Base-by-base conservation (phyloP, 2,797 vertebrate species). In the Harpagifer antarcticus region DNA sequence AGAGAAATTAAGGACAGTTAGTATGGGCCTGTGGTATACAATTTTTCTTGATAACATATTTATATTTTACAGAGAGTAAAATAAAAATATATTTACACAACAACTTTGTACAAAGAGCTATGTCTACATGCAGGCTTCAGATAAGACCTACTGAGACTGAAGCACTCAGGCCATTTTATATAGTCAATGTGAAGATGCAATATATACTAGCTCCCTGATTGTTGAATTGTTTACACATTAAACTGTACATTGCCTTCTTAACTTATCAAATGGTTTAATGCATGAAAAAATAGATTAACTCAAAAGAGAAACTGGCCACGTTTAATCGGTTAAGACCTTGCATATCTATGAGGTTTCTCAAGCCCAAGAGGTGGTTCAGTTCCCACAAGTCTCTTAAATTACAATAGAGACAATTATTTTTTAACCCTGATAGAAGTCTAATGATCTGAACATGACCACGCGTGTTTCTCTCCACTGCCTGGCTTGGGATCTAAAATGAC, bases 1-100 rank as follows among this genome's bases (percentile, higher is more conserved):
- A 99, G 97, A 99, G 98, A 99, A 99, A 99, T 99, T 99, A 99
- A 99, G 98, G 97, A 99, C 97, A 99, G 98, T 99, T 99, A 99
- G 98, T 99, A 99, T 98, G 97, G 97, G 97, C 98, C 97, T 96
- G 97, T 98, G 96, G 97, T 96, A 98, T 92, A 99, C 96, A 96
- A 87, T 93, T 94, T 49, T 95, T 93, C 92, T 94, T 93, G 90
- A 90, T 79, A 90, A 95, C 93, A 95, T 95, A 95, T 94, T 94
- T 94, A 89, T 95, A 95, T 95, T 95, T 95, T 94, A 94, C 91
- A 93, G 86, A 83, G 76, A 86, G 93, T 93, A 95, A 95, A 95
- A 96, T 95, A 94, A 89, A 95, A 94, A 95, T 95, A 95, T 94
- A 95, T 94, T 95, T 90, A 93, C 90, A 96, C 88, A 94, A 95